Conservation (phyloP, 2,888 invertebrate genomes). For the Agriotes lineatus region DNA sequence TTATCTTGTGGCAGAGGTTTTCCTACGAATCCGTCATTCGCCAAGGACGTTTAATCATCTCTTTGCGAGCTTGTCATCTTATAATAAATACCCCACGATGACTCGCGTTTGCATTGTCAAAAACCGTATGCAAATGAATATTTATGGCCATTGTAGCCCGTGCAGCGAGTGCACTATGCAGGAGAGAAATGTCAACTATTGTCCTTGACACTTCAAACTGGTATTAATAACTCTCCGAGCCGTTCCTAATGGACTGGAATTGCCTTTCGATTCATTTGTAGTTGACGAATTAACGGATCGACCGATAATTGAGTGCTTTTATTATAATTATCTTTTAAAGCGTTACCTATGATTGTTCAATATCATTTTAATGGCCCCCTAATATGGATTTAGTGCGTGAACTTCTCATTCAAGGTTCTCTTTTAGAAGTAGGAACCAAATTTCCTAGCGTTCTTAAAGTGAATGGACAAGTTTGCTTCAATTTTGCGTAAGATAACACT, state of each 20-base stretch:
- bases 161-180: constrained; percentile 15
- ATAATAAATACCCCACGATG: background rate
- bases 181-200: constrained; percentile 30
- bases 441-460: no score
- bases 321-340: constrained; percentile 13
- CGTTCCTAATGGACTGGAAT: constrained; percentile 34
- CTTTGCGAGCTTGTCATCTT: background rate
- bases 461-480: no score
- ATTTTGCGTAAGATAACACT: no score
- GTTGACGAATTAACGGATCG: constrained; percentile 33
- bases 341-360: constrained; percentile 5
- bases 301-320: constrained; percentile 31
- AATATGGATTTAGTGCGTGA: constrained; percentile 29
- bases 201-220: constrained; percentile 39
- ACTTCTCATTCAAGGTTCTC: constrained; percentile 24
- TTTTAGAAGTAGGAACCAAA: constrained; percentile 20
- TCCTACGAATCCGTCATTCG: background rate
- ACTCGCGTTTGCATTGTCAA: constrained; percentile 18
- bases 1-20: no score
- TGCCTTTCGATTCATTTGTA: constrained; percentile 39
- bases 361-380: constrained; percentile 23
- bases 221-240: constrained; percentile 36
- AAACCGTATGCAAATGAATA: constrained; percentile 14
- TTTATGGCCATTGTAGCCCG: constrained; percentile 3
- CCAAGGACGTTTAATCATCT: background rate